Conservation (phyloP, 2,888 invertebrate species). For the Caprella mutica region DNA sequence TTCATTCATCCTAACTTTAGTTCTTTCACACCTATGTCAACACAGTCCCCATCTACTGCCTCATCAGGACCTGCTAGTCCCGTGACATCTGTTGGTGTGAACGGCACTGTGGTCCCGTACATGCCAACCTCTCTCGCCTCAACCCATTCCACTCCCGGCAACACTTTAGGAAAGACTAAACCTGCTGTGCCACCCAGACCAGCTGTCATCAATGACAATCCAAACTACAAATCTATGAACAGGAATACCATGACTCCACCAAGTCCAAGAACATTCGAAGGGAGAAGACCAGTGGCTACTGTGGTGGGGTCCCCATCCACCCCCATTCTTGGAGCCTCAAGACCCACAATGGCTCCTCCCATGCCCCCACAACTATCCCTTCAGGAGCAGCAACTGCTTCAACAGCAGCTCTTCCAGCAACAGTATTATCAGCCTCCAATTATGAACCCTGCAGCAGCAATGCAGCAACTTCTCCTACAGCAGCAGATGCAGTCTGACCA, state of each 20-base stretch:
- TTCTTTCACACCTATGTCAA: no score
- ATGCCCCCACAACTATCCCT: neutral
- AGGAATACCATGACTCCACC: neutral
- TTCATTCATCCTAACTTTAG: no score
- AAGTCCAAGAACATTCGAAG: neutral
- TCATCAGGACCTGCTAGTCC: no score
- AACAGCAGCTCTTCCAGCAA: slow-evolving; percentile 9
- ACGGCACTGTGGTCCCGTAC: no score
- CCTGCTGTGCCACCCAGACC: slow-evolving; percentile 31
- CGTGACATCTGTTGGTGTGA: no score
- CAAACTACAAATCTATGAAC: neutral
- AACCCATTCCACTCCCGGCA: slow-evolving; percentile 5
- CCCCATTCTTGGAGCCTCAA: neutral
- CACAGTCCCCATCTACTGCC: no score
- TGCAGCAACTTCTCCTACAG: neutral
- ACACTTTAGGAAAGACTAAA: slow-evolving; percentile 27
- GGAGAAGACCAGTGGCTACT: neutral
- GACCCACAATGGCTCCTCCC: neutral
- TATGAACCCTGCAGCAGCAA: slow-evolving; percentile 2
- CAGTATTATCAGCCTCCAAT: neutral
- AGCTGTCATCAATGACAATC: neutral
- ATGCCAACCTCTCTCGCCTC: no score
- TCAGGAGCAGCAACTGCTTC: slow-evolving; percentile 3
- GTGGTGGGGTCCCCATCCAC: neutral
- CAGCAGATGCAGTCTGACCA: slow-evolving; percentile 2